Base-by-base conservation (phyloP, 2,797 vertebrate genomes). In the Gymnothorax javanicus region DNA sequence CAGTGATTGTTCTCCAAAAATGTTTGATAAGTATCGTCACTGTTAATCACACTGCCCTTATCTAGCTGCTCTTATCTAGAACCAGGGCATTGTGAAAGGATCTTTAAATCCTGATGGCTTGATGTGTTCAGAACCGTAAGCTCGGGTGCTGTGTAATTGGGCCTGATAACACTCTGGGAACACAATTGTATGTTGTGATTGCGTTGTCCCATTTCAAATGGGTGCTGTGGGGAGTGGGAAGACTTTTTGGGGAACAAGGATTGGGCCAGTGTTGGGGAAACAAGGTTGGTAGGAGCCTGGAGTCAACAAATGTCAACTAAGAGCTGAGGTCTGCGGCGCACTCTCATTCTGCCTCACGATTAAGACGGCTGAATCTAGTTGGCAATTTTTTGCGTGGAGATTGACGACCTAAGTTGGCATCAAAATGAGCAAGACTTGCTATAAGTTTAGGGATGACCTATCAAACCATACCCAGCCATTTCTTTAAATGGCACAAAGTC, bases 241-340 rank as follows among this genome's bases (percentile, higher is more conserved):
- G 9, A 17, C 59, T 3, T 9, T 9, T 9, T 9, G 59, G 59
- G 59, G 64, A 6, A 3, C 6, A 23, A 23, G 69, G 33, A 50
- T 77, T 50, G 20, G 43, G 73, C 33, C 43, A 17, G 12, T 52
- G 73, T 52, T 77, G 17, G 7, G 4, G 43, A 77, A 77, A 43
- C 0, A 27, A 13, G 27, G 6, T 11, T 33, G 73, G 33, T 17
- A 13, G 25, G 27, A 33, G 11, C 33, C 62, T 33, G 43, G 73
- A 43, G 73, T 11, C 33, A 50, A 43, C 33, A 43, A 2, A 43
- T 43, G 33, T 43, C 33, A 43, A 2, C 33, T 1, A 73, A 15
- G 27, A 17, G 73, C 25, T 0, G 0, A 6, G 20, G 0, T 17
- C 4, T 13, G 33, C 2, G 13, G 27, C 12, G 0, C 0, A 1